Percentiles rank a stretch among this genome's conserved stretches.
Conservation (phyloP, 2,888 invertebrate species). For the Agonopterix subpropinquella region DNA sequence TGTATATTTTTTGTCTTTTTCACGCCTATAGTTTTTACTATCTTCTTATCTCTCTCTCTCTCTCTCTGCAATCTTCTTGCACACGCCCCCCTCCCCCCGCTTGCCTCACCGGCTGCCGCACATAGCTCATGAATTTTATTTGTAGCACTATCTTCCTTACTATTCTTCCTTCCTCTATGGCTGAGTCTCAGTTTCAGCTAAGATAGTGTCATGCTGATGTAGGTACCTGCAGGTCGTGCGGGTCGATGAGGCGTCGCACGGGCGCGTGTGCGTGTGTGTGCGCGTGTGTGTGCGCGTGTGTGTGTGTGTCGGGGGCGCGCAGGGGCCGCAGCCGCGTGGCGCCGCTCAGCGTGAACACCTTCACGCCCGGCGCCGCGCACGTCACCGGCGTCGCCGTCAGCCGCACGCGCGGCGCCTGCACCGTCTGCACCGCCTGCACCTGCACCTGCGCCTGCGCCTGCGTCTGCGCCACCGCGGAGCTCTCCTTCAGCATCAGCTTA, state of each 20-base stretch:
- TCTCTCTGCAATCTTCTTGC: too few species aligned
- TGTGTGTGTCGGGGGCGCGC: background rate
- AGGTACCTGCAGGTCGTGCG: background rate
- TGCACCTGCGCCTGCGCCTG: slow-evolving; percentile 20
- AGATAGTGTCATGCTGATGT: background rate
- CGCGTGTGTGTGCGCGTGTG: background rate
- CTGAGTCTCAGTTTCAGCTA: background rate
- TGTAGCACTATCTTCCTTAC: too few species aligned
- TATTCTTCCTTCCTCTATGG: too few species aligned
- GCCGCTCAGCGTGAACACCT: slow-evolving; percentile 41
- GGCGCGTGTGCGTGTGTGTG: background rate
- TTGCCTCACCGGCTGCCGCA: too few species aligned
- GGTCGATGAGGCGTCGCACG: background rate
- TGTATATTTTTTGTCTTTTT: too few species aligned
- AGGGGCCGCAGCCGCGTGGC: slow-evolving; percentile 3
- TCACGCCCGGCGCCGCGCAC: slow-evolving; percentile 33
- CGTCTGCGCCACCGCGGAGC: slow-evolving; percentile 16
- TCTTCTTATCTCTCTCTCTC: too few species aligned
- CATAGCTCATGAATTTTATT: too few species aligned
- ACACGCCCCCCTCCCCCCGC: too few species aligned
- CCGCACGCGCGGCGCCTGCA: slow-evolving; percentile 24
- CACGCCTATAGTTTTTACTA: too few species aligned
- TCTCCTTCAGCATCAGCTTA: slow-evolving; percentile 81
- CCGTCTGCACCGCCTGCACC: slow-evolving; percentile 34
- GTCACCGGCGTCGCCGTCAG: slow-evolving; percentile 36